These are phyloP conservation scores for Umimayanthus kanabou DNA, from an alignment of 92 coral and sea anemone genomes.

Conservation along the genomic window DNA sequence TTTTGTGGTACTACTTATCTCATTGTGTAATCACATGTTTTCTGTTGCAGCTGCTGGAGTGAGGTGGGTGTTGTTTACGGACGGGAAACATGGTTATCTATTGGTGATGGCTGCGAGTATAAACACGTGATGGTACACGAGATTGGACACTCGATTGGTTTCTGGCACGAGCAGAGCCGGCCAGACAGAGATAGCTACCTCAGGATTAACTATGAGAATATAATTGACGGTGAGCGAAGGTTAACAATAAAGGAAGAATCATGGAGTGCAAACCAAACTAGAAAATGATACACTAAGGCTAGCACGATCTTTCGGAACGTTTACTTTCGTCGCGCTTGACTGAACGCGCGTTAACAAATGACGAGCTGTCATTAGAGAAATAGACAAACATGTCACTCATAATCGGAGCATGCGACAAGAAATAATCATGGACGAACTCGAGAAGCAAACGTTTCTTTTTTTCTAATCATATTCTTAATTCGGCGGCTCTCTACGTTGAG, in stretches of 20 bases:
- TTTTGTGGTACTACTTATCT: neutral
- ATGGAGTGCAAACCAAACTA: too few relatives aligned
- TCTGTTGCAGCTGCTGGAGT: slow-evolving; percentile 79
- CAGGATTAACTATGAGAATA: slow-evolving; percentile 69
- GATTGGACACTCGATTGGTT: slow-evolving; percentile 94
- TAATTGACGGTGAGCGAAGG: slow-evolving; percentile 64
- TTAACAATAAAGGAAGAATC: neutral
- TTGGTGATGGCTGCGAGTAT: slow-evolving; percentile 93
- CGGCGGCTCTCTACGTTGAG: too few relatives aligned
- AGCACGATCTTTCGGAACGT: too few relatives aligned
- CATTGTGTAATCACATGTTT: neutral
- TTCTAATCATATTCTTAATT: too few relatives aligned
- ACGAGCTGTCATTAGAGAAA: too few relatives aligned
- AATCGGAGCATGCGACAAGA: too few relatives aligned
- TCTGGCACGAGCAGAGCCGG: slow-evolving; percentile 99
- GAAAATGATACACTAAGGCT: too few relatives aligned
- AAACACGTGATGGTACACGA: slow-evolving; percentile 97
- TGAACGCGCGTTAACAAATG: too few relatives aligned
- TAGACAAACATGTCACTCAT: too few relatives aligned
- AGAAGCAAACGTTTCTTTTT: too few relatives aligned
- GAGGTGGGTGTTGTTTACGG: slow-evolving; percentile 88
- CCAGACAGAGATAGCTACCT: slow-evolving; percentile 90
- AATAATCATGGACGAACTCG: too few relatives aligned
- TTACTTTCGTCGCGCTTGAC: too few relatives aligned
- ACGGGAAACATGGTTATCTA: slow-evolving; percentile 83